These are phyloP conservation scores for Oenanthe oenanthe DNA, from an alignment of 2,113 vertebrate species.

Conservation along the genomic window DNA sequence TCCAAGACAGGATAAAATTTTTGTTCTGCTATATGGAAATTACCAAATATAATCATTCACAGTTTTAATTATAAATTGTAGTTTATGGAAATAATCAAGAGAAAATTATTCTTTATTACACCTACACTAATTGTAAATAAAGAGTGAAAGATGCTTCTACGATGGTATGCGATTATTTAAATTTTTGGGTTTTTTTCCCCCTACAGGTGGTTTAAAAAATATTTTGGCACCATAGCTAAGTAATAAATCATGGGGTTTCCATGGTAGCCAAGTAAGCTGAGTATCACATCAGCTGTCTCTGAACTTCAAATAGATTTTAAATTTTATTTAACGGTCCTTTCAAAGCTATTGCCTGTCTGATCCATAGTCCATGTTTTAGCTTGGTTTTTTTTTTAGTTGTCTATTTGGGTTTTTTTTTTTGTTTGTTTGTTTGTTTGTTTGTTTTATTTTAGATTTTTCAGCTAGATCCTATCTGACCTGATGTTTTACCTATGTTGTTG, in stretches of 20 bases:
- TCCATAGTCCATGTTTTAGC: background rate
- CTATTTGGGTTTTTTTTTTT: background rate
- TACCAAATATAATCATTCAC: background rate
- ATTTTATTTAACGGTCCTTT: background rate
- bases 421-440: background rate
- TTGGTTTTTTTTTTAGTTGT: background rate
- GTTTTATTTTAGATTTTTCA: background rate
- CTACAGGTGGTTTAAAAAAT: background rate
- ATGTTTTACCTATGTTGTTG: background rate
- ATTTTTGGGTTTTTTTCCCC: accelerated
- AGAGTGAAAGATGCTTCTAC: background rate
- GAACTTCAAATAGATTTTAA: background rate
- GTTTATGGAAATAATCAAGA: background rate
- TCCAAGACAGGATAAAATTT: background rate
- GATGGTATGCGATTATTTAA: background rate
- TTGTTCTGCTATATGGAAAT: background rate
- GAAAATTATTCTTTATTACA: background rate
- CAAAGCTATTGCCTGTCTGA: background rate
- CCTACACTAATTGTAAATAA: background rate
- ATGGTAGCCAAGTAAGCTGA: background rate
- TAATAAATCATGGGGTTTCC: background rate
- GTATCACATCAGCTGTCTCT: background rate
- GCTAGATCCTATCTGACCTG: background rate
- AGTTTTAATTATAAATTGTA: background rate
- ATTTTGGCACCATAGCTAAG: background rate